These are phyloP conservation scores for Steinernema scapterisci DNA, from an alignment of 2,888 invertebrate species.

Conservation along the genomic window DNA sequence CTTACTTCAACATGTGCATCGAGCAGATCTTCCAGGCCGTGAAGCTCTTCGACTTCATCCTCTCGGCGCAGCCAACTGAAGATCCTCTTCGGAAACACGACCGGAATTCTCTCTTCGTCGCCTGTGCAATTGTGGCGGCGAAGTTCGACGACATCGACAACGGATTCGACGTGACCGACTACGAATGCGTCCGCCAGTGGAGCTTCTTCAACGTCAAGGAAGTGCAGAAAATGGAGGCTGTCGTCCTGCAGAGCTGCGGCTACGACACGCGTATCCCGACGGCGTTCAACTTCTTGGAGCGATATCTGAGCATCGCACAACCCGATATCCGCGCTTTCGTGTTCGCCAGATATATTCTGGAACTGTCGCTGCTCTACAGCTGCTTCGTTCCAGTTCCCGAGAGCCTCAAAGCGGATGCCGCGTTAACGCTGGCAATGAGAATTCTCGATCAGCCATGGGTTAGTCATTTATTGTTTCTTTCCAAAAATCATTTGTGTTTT, in stretches of 20 bases:
- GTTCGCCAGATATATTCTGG: background rate
- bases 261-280: background rate
- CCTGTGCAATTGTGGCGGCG: background rate
- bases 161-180: background rate
- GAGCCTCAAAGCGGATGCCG: background rate
- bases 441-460: background rate
- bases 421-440: background rate
- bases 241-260: background rate
- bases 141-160: background rate
- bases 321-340: background rate
- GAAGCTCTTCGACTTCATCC: background rate
- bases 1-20: background rate
- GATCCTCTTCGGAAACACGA: background rate
- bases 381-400: background rate
- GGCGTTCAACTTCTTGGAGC: background rate
- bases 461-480: background rate
- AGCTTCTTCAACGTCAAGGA: background rate
- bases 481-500: background rate
- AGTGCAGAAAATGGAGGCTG: background rate
- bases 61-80: no score
- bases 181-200: background rate
- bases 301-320: background rate
- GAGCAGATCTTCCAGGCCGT: constrained; percentile 9
- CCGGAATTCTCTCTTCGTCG: background rate
- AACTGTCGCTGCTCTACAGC: background rate